Evolutionary conservation across 2,888 invertebrate species (phyloP).

Genomic region (Acrobeloides nanus): DNA sequence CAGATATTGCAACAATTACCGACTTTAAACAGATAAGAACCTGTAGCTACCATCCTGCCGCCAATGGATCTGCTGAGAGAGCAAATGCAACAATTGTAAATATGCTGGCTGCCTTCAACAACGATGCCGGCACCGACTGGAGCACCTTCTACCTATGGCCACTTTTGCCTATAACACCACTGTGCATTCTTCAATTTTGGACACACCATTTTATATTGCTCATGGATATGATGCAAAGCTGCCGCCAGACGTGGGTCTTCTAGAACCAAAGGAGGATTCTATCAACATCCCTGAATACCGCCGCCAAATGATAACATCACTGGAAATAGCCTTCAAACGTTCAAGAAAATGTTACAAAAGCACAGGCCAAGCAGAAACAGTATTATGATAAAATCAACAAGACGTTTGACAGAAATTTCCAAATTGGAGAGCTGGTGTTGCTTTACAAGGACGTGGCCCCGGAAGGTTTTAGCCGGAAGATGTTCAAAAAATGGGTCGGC

Average conservation of each 20-base stretch:
- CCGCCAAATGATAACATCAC: too few relatives aligned
- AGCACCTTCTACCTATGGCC: constrained; percentile 6
- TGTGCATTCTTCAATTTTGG: constrained; percentile 8
- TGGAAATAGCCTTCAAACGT: too few relatives aligned
- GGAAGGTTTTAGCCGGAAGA: too few relatives aligned
- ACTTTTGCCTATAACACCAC: constrained; percentile 18
- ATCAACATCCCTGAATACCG: constrained; percentile 4
- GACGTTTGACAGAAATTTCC: too few relatives aligned
- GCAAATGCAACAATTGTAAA: neutral
- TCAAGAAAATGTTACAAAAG: too few relatives aligned
- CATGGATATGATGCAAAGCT: constrained; percentile 13
- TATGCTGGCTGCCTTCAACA: constrained; percentile 10
- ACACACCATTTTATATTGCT: constrained; percentile 18
- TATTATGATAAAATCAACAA: too few relatives aligned
- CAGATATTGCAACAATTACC: constrained; percentile 21
- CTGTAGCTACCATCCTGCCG: constrained; percentile 38
- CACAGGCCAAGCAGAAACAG: too few relatives aligned
- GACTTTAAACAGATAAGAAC: constrained; percentile 29
- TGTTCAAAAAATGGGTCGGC: too few relatives aligned
- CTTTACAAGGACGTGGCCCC: too few relatives aligned
- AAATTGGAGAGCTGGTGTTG: too few relatives aligned
- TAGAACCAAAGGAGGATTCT: neutral
- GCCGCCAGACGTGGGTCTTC: constrained; percentile 7
- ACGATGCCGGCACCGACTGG: constrained; percentile 9
- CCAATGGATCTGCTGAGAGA: constrained; percentile 45